phyloP scores from a whole-genome alignment of 2,888 invertebrate species.

The Drosophila paranaensis region DNA sequence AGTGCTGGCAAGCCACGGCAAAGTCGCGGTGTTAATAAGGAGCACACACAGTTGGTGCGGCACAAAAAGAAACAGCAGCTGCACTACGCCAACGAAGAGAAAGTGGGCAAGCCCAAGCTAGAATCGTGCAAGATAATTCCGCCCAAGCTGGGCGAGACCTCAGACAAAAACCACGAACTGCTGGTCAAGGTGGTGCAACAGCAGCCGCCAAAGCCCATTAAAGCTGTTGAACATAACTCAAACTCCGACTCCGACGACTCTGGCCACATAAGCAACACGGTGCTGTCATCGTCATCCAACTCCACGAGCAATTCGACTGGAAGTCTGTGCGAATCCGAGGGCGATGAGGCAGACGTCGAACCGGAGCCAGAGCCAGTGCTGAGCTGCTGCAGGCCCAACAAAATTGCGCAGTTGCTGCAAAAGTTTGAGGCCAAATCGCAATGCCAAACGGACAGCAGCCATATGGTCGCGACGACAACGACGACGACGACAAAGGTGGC shows the following conservation, averaged over 20 bases:
- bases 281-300: conserved; percentile 56
- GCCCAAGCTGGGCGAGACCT: conserved; percentile 81
- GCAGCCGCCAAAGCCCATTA: conserved; percentile 24
- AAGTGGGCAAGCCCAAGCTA: conserved; percentile 74
- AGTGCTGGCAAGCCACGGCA: conserved; percentile 45
- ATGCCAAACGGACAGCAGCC: conserved; percentile 15
- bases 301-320: conserved; percentile 61
- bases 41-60: conserved; percentile 46
- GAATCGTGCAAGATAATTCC: conserved; percentile 84
- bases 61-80: conserved; percentile 58
- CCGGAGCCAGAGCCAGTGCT: neutral
- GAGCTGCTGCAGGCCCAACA: conserved; percentile 63
- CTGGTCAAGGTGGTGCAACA: conserved; percentile 81
- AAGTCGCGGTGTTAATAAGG: conserved; percentile 56
- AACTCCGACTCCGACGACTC: conserved; percentile 90
- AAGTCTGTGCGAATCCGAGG: conserved; percentile 70
- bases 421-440: conserved; percentile 80
- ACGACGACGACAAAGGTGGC: conserved; percentile 64
- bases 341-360: conserved; percentile 41
- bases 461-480: conserved; percentile 30
- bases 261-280: conserved; percentile 90
- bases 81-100: conserved; percentile 82
- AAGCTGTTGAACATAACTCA: conserved; percentile 45
- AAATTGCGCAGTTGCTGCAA: conserved; percentile 80
- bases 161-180: conserved; percentile 82